These are phyloP conservation scores for Trichonephila clavipes DNA, from an alignment of 1,140 invertebrate species.

Conservation along the genomic window DNA sequence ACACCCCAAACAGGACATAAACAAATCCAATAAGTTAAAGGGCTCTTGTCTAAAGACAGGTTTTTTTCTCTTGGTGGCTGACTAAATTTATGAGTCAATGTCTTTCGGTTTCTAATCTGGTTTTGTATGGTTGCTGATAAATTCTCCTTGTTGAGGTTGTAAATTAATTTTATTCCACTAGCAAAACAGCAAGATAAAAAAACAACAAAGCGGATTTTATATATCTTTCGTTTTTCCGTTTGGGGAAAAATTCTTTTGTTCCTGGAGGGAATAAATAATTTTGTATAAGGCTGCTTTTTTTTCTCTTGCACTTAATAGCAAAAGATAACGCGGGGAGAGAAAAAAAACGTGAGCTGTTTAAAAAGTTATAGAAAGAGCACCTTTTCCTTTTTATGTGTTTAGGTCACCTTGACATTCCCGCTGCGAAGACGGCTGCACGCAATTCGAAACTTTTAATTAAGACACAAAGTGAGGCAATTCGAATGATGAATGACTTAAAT, in stretches of 20 bases:
- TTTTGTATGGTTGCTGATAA: not conserved
- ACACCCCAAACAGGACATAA: not conserved
- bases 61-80: not conserved
- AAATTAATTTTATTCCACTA: conserved; percentile 7
- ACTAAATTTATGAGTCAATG: conserved; percentile 12
- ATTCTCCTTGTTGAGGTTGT: not conserved
- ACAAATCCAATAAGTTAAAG: not conserved
- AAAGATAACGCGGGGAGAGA: not conserved
- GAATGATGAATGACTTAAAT: not conserved
- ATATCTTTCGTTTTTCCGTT: not conserved
- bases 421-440: not conserved
- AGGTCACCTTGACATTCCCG: conserved; percentile 15
- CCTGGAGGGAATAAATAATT: not conserved
- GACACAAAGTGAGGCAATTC: not conserved
- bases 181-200: not conserved
- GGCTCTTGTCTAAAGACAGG: not conserved
- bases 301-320: not conserved
- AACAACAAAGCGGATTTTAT: not conserved
- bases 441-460: not conserved
- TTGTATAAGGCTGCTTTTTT: not conserved
- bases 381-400: not conserved
- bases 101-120: not conserved
- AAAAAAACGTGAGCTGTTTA: conserved; percentile 12
- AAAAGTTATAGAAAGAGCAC: not conserved
- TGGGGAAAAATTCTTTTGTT: not conserved